Percentiles rank a stretch among this genome's conserved stretches.
Evolutionary conservation across 2,113 vertebrate genomes (phyloP).

Genomic region (Taurulus bubalis): DNA sequence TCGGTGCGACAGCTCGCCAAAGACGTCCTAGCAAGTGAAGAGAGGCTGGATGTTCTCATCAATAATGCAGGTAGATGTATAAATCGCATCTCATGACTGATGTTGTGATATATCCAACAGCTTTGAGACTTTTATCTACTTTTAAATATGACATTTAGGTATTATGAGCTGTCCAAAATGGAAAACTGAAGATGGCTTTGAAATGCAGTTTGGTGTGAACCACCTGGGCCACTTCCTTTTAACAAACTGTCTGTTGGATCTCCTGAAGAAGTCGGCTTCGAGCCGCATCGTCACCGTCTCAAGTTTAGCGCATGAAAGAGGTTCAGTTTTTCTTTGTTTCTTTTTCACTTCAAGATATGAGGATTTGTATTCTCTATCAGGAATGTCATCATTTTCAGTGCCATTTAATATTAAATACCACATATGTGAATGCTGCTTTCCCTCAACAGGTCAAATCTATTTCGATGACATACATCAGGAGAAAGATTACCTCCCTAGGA

Average conservation of each 20-base stretch:
- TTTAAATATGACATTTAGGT: slow-evolving; percentile 46
- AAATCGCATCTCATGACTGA: slow-evolving; percentile 5
- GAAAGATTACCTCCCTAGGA: slow-evolving; percentile 63
- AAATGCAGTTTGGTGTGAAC: slow-evolving; percentile 84
- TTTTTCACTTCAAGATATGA: not conserved
- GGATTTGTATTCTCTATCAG: not conserved
- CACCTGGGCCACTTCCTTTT: slow-evolving; percentile 83
- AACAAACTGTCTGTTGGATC: slow-evolving; percentile 73
- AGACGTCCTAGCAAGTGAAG: slow-evolving; percentile 64
- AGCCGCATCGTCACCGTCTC: slow-evolving; percentile 79
- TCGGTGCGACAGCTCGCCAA: slow-evolving; percentile 67
- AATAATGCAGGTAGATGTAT: slow-evolving; percentile 71
- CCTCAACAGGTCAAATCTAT: slow-evolving; percentile 73
- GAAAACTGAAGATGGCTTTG: slow-evolving; percentile 81
- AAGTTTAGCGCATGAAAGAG: slow-evolving; percentile 75
- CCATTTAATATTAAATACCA: not conserved
- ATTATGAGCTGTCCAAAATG: slow-evolving; percentile 80
- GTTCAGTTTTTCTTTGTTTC: slow-evolving; percentile 42
- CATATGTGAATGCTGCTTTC: not conserved
- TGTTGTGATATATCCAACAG: not conserved
- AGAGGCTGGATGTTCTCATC: slow-evolving; percentile 75
- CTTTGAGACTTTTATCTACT: not conserved
- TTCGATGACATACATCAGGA: slow-evolving; percentile 81
- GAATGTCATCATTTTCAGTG: not conserved
- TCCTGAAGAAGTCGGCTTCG: slow-evolving; percentile 76